Base-by-base conservation (phyloP, 2,888 invertebrate species). In the Andrena chrysosceles region DNA sequence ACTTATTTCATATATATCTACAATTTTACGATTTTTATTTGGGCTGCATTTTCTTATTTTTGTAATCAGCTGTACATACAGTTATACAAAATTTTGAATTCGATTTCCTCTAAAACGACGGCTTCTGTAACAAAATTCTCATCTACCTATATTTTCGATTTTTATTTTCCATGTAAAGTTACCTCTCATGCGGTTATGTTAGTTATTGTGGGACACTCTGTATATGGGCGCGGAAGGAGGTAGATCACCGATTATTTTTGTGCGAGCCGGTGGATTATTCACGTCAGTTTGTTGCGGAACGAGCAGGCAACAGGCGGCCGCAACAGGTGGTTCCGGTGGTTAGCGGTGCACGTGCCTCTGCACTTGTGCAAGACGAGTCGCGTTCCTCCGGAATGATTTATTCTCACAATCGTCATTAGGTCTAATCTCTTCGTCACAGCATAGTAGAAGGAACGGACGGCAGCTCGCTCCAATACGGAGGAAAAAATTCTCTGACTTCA, bases 301-400 rank as follows among this genome's bases (percentile, higher is more conserved):
- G 79, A 73, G 77, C 70, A 48, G 78, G 87, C 87, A 87, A 87
- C 86, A 86, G 83, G 79, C 86, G 56, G 59, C 67, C 63, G 86
- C 87, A 87, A 87, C 87, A 87, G 87, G 87, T 87, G 87, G 87
- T 84, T 81, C 52, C 23, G 35, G 64, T 56, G 23, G 76, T 74
- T 79, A 77, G 69, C 63, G 64, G 62, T 69, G 85, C 77, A 56
- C 56, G 76, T 81, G 73, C 81, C 56, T 62, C 33, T 52, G 75
- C 85, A 72, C 74, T 85, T 80, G 80, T 83, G 81, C 87, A 85
- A 85, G 76, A 83, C 80, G 80, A 83, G 85, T 85, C 76, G 83
- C 81, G 59, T 75, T 79, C 79, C 74, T 74, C 67, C 42, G 63
- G 70, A 69, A 77, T 76, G 72, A 77, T 64, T 78, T 80, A 60